Evolutionary conservation across 2,888 invertebrate species (phyloP).

Genomic region (Eupithecia subumbrata): DNA sequence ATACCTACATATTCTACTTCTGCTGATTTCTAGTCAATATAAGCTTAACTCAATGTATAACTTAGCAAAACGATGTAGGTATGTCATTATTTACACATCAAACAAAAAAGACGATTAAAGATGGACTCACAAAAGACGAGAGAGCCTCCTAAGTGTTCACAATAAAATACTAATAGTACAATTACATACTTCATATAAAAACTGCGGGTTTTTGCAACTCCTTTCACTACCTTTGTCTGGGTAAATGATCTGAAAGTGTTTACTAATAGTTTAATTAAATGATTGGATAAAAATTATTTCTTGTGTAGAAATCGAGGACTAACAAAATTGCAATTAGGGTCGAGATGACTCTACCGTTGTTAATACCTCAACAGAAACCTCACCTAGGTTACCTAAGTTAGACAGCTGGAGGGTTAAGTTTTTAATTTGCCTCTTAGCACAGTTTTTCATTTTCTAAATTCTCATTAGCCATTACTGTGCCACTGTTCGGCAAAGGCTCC

Average conservation of each 20-base stretch:
- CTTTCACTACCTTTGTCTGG: conserved; percentile 34
- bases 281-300: conserved; percentile 15
- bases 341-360: background rate
- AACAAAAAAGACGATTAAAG: background rate
- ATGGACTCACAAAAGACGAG: conserved; percentile 24
- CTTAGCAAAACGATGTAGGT: background rate
- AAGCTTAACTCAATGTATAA: background rate
- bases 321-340: background rate
- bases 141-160: conserved; percentile 26
- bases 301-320: conserved; percentile 1
- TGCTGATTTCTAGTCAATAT: background rate
- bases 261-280: conserved; percentile 36
- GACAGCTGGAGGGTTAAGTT: background rate
- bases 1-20: too few relatives aligned
- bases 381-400: background rate
- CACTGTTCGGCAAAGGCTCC: too few relatives aligned
- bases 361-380: background rate
- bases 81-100: background rate
- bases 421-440: too few relatives aligned
- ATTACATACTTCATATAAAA: conserved; percentile 31
- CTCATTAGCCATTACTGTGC: background rate
- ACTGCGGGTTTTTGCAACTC: conserved; percentile 28
- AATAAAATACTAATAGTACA: conserved; percentile 31
- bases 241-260: conserved; percentile 31
- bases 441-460: background rate